These are phyloP conservation scores for Drosophila tristis DNA, from an alignment of 1,140 invertebrate species.

Conservation along the genomic window DNA sequence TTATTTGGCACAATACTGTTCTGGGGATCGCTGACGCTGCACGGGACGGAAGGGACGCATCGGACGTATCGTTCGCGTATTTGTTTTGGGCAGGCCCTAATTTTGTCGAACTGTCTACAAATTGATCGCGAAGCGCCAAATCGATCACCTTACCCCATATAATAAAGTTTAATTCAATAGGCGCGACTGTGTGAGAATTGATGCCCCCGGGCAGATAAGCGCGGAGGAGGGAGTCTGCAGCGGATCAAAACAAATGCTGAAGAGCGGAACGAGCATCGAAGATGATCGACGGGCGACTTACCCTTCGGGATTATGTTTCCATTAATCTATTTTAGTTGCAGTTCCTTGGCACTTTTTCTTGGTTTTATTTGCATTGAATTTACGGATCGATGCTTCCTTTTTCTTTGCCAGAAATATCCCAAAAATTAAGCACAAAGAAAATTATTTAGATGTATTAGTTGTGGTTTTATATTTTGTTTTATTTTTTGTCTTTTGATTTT, in stretches of 20 bases:
- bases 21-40: slow-evolving; percentile 9
- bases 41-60: background rate
- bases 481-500: slow-evolving; percentile 35
- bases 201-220: slow-evolving; percentile 52
- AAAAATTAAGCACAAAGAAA: slow-evolving; percentile 1
- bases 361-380: too few relatives aligned
- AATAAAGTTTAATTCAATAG: slow-evolving; percentile 63
- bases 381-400: too few relatives aligned
- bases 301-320: background rate
- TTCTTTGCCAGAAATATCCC: background rate
- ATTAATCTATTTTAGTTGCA: too few relatives aligned
- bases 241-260: background rate
- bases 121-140: slow-evolving; percentile 84
- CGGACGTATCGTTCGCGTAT: slow-evolving; percentile 57
- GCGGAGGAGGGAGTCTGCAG: slow-evolving; percentile 21
- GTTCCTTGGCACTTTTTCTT: too few relatives aligned
- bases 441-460: slow-evolving; percentile 3
- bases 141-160: slow-evolving; percentile 80
- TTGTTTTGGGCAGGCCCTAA: slow-evolving; percentile 66
- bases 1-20: slow-evolving; percentile 73
- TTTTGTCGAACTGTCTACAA: slow-evolving; percentile 78
- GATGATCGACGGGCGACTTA: background rate
- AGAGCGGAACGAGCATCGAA: slow-evolving; percentile 9
- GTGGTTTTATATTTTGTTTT: slow-evolving; percentile 37
- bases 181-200: slow-evolving; percentile 66